Evolutionary conservation across 2,888 invertebrate species (phyloP), one percentile per base, ranked within the genome.

Genomic region (Synergus gifuensis): DNA sequence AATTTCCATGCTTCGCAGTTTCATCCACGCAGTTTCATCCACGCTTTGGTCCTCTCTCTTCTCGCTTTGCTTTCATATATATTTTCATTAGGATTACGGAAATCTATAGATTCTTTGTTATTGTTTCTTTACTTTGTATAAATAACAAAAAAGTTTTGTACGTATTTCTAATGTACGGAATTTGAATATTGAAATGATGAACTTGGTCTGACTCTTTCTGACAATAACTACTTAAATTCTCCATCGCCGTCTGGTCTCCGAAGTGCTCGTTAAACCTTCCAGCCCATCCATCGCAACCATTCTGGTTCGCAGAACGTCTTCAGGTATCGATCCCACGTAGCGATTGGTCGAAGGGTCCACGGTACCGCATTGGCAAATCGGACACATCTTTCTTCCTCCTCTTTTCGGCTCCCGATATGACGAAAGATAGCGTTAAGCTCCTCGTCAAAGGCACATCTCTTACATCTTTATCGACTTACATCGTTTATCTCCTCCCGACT

Each of bases 51-150:
- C 83, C 85, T 81, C 82, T 81, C 85, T 82, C 80, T 80, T 58
- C 78, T 82, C 73, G 76, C 80, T 76, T 80, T 81, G 58, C 67
- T 81, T 76, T 79, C 81, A 86, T 89, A 87, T 86, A 86, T 88
- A 89, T 89, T 87, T 89, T 90, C 89, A 89, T 84, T 79, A 82
- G 83, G 85, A 86, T 88, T 87, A 85, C 85, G 83, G 82, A 86
- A 87, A 88, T 88, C 87, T 83, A 76, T 28, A 77, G 60, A 18
- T 12, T 67, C 22, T 77, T 16, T 66, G 36, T 73, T 4, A 28
- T 28, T 54, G 28, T 49, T 73, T 54, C 36, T 49, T 28, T 73
- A 36, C 54, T 54, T 46, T 73, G 36, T 73, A 73, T 40, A 60
- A 4, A 22, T 28, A 28, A 3, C 28, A 28, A 28, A 28, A 3